phyloP scores from a whole-genome alignment of 2,888 invertebrate genomes.

The Agonopterix alstromeriana region DNA sequence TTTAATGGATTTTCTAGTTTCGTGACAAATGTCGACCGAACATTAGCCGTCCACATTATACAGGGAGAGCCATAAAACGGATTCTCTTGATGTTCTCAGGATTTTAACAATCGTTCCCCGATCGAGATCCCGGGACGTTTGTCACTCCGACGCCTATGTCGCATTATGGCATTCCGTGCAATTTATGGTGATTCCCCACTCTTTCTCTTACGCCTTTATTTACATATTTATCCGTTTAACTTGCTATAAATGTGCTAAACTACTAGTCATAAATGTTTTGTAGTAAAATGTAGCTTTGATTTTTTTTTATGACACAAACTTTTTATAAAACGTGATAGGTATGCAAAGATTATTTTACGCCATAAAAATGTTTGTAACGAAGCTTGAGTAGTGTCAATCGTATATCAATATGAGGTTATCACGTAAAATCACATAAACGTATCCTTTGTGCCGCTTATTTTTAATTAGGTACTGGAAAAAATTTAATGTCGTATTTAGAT shows the following conservation, averaged over 20 bases:
- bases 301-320: neutral
- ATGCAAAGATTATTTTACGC: too few species aligned
- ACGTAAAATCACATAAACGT: too few species aligned
- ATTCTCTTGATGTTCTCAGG: conserved; percentile 52
- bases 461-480: too few species aligned
- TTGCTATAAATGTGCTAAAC: neutral
- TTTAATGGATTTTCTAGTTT: too few species aligned
- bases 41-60: conserved; percentile 36
- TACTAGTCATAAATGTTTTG: neutral
- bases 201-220: conserved; percentile 14
- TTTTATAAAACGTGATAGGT: too few species aligned
- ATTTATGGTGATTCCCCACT: conserved; percentile 47
- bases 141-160: conserved; percentile 47
- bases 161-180: conserved; percentile 42
- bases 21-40: neutral
- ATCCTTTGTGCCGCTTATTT: too few species aligned
- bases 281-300: neutral
- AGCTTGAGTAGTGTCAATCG: too few species aligned
- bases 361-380: too few species aligned
- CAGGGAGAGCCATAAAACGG: conserved; percentile 51
- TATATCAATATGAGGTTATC: too few species aligned
- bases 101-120: conserved; percentile 48
- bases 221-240: conserved; percentile 13
- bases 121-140: conserved; percentile 38
- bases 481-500: too few species aligned